Base-by-base conservation (phyloP, 2,113 vertebrate genomes). In the Columba janthina region DNA sequence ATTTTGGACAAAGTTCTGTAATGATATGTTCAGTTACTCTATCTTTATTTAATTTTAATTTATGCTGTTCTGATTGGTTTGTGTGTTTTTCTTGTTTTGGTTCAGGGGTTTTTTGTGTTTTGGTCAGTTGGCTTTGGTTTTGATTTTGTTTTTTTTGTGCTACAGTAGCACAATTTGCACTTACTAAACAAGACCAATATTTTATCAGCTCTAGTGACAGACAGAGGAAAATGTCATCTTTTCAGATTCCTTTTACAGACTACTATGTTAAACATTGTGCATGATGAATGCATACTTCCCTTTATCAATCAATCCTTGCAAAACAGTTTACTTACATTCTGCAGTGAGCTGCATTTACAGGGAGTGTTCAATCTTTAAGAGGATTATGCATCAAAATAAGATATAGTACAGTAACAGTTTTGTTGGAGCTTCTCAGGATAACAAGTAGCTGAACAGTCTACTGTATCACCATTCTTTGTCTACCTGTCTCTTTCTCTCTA, bases 311-410 rank as follows among this genome's bases (percentile, higher is more conserved):
- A 85, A 5, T 69, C 74, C 34, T 72, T 75, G 70, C 44, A 88
- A 95, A 91, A 14, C 29, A 85, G 75, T 89, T 91, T 91, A 50
- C 58, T 91, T 91, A 57, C 76, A 69, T 88, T 67, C 25, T 72
- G 48, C 75, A 91, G 7, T 60, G 62, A 79, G 70, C 22, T 93
- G 29, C 42, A 72, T 95, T 91, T 93, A 87, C 57, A 81, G 81
- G 32, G 16, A 4, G 9, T 1, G 26, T 58, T 75, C 70, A 82
- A 42, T 89, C 60, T 61, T 78, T 78, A 71, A 75, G 57, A 86
- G 69, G 50, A 66, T 89, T 94, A 67, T n/a, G 16, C 76, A 38
- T 78, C 84, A 84, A 89, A 89, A 85, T 67, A 81, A 91, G 77
- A 89, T 64, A 62, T 32, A 89, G 51, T 60, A n/a, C 44, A 85